Conservation (phyloP, 1,140 invertebrate genomes). For the Batillaria attramentaria region DNA sequence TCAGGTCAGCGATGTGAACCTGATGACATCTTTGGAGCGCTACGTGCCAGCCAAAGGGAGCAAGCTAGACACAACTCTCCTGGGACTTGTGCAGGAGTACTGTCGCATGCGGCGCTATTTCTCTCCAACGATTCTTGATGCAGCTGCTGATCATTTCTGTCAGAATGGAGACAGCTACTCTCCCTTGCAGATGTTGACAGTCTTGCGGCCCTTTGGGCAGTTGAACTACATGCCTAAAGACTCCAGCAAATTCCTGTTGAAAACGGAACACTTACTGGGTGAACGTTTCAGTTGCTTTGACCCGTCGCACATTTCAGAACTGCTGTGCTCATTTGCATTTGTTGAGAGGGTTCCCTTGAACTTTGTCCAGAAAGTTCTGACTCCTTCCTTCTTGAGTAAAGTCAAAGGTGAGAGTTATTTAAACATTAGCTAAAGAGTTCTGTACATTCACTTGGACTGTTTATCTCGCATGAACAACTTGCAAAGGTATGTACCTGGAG, state of each 20-base stretch:
- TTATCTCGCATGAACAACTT: neutral
- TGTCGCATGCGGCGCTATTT: constrained; percentile 76
- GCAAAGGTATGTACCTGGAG: neutral
- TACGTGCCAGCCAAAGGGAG: constrained; percentile 74
- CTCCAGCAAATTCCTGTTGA: neutral
- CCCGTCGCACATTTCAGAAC: constrained; percentile 76
- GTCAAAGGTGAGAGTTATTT: constrained; percentile 69
- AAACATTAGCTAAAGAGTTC: neutral
- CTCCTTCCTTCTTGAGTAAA: constrained; percentile 77
- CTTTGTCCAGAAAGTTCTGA: constrained; percentile 78
- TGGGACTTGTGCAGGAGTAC: constrained; percentile 78
- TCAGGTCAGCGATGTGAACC: constrained; percentile 66
- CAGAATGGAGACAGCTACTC: constrained; percentile 73
- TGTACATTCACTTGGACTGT: neutral
- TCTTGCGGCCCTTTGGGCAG: constrained; percentile 78
- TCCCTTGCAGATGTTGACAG: constrained; percentile 74
- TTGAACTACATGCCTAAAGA: constrained; percentile 76
- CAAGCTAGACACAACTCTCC: constrained; percentile 74
- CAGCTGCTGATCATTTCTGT: constrained; percentile 76
- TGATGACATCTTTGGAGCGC: constrained; percentile 77
- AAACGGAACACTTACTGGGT: constrained; percentile 74
- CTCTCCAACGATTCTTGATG: constrained; percentile 76
- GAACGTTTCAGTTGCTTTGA: constrained; percentile 77
- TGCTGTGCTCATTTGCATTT: constrained; percentile 80
- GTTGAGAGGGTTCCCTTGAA: constrained; percentile 78